Conservation (phyloP, 1,140 invertebrate species). For the Lineus longissimus region DNA sequence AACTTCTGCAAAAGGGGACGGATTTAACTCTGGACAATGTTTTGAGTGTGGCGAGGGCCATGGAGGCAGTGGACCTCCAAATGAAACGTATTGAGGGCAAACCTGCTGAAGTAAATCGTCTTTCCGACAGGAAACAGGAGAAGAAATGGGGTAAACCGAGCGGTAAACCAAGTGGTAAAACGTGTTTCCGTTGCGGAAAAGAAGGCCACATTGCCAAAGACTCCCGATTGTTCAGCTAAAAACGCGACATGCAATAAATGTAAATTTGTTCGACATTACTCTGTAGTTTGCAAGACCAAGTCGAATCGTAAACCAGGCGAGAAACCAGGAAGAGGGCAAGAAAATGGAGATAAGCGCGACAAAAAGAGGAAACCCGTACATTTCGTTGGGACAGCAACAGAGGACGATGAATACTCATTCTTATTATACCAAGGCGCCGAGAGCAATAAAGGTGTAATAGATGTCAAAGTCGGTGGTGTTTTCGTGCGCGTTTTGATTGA, state of each 20-base stretch:
- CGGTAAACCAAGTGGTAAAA: neutral
- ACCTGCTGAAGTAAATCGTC: neutral
- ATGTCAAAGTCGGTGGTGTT: neutral
- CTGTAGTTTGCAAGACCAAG: neutral
- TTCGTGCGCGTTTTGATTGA: neutral
- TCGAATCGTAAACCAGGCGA: neutral
- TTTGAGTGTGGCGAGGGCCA: too few relatives aligned
- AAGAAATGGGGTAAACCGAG: neutral
- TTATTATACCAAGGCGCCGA: neutral
- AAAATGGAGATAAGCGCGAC: neutral
- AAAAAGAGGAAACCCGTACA: neutral
- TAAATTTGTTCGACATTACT: neutral
- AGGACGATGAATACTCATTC: neutral
- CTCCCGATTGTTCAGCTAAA: neutral
- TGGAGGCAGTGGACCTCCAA: constrained; percentile 9
- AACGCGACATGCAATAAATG: neutral
- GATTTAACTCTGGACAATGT: too few relatives aligned
- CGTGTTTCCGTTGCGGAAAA: neutral
- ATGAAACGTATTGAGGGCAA: neutral
- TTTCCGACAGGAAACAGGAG: neutral
- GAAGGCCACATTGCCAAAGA: neutral
- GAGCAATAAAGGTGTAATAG: neutral
- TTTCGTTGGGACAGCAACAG: neutral
- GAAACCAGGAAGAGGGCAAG: too few relatives aligned
- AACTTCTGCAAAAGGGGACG: too few relatives aligned